A percentile compares a stretch with the other conserved stretches of the same genome.
Evolutionary conservation across 2,113 vertebrate genomes (phyloP).

Genomic region (Gobius niger): DNA sequence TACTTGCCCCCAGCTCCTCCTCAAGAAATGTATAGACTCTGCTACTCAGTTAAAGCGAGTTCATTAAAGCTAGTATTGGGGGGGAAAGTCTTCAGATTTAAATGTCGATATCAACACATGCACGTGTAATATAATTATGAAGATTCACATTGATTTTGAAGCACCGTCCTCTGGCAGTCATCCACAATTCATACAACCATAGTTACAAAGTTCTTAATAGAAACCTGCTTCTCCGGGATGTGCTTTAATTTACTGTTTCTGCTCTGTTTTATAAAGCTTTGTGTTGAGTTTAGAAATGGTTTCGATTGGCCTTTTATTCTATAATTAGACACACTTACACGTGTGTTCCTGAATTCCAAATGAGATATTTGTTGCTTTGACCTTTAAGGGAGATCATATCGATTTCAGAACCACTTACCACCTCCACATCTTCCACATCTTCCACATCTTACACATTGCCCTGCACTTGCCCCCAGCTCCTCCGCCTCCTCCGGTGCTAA

Average conservation of each 20-base stretch:
- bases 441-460: slow-evolving; percentile 13
- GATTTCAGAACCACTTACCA: slow-evolving; percentile 38
- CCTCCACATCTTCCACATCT: slow-evolving; percentile 13
- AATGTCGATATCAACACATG: no score
- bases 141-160: no score
- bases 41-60: not conserved
- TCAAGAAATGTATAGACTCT: not conserved
- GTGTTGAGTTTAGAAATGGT: no score
- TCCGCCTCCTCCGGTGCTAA: slow-evolving; percentile 4
- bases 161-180: no score
- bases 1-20: slow-evolving; percentile 10
- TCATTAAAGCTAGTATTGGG: not conserved
- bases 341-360: no score
- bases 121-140: no score
- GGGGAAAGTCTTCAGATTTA: not conserved
- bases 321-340: no score
- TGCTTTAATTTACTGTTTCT: not conserved
- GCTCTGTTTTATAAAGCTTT: no score
- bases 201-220: no score
- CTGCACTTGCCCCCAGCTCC: slow-evolving; percentile 2
- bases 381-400: slow-evolving; percentile 20
- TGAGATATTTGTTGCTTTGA: not conserved
- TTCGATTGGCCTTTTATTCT: no score
- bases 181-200: no score
- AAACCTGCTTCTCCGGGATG: not conserved